Evolutionary conservation across 2,888 invertebrate species (phyloP).

Genomic region (Andricus curvator): DNA sequence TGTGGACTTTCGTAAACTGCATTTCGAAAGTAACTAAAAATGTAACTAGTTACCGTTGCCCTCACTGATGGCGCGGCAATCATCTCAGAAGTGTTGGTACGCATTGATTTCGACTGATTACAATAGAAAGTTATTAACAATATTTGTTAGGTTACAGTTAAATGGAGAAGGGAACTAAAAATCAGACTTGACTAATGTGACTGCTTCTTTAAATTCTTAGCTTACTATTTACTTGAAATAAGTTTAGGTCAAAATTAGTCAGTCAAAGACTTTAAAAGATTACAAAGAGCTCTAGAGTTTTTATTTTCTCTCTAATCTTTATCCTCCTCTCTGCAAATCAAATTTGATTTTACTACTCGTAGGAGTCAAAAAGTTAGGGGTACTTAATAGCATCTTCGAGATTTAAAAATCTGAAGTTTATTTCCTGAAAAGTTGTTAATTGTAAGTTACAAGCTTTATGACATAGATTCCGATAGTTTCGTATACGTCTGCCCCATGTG

Average conservation of each 20-base stretch:
- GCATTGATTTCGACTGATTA: neutral
- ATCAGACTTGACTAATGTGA: neutral
- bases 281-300: neutral
- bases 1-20: no score
- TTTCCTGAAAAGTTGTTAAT: conserved; percentile 21
- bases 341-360: neutral
- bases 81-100: neutral
- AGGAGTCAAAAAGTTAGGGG: neutral
- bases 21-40: no score
- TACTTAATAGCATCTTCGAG: neutral
- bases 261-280: neutral
- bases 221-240: neutral
- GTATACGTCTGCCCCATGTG: conserved; percentile 8
- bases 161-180: neutral
- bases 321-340: neutral
- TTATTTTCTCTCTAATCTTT: conserved; percentile 1
- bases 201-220: conserved; percentile 1
- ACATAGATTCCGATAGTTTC: conserved; percentile 7
- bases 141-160: no score
- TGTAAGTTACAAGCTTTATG: conserved; percentile 8
- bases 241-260: neutral
- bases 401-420: conserved; percentile 28
- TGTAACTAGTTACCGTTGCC: no score
- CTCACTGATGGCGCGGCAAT: neutral
- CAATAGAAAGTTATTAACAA: neutral